Percentiles rank a stretch among this genome's conserved stretches.
Evolutionary conservation across 2,888 invertebrate genomes (phyloP).

Genomic region (Trichacis sp.): DNA sequence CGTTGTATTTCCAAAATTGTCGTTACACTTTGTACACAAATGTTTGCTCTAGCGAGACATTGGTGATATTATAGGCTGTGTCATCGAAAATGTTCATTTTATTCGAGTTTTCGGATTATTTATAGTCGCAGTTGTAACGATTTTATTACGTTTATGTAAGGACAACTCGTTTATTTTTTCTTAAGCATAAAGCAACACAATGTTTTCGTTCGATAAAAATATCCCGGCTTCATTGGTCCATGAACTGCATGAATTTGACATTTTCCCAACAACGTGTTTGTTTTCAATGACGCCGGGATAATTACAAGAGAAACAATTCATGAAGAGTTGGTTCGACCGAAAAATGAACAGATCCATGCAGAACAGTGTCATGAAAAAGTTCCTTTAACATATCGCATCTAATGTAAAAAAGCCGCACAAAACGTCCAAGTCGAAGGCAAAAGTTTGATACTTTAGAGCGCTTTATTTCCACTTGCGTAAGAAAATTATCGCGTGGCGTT

Average conservation of each 20-base stretch:
- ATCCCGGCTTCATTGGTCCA: too few species aligned
- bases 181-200: neutral
- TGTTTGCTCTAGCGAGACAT: neutral
- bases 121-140: neutral
- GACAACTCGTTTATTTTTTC: too few species aligned
- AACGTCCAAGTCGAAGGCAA: neutral
- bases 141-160: neutral
- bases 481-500: neutral
- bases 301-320: too few species aligned
- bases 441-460: neutral
- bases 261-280: too few species aligned
- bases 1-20: constrained; percentile 11
- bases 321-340: neutral
- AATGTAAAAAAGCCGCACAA: neutral
- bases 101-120: neutral
- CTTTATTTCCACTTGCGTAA: neutral
- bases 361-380: neutral
- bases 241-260: too few species aligned
- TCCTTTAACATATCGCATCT: constrained; percentile 8
- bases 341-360: neutral
- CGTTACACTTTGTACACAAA: neutral
- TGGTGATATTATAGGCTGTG: constrained; percentile 6
- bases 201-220: neutral
- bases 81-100: neutral
- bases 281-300: too few species aligned